Conservation (phyloP, 2,797 vertebrate species). For the Pseudochromis fuscus region DNA sequence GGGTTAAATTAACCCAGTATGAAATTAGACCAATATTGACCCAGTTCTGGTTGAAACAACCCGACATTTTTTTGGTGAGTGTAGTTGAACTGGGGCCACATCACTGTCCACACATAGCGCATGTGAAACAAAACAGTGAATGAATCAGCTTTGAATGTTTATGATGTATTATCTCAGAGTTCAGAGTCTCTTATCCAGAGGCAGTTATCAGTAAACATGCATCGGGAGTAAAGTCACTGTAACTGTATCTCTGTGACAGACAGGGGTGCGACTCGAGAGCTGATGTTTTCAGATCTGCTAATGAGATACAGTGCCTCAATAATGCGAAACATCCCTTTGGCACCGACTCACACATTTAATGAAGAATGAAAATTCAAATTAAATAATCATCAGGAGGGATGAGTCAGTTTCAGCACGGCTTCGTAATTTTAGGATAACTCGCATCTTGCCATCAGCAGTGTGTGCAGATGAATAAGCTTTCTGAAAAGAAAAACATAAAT, state of each 20-base stretch:
- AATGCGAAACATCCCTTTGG: slow-evolving; percentile 25
- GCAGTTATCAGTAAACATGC: too few relatives aligned
- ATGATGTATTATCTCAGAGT: too few relatives aligned
- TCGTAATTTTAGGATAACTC: slow-evolving; percentile 1
- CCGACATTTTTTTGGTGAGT: too few relatives aligned
- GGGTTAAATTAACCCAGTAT: too few relatives aligned
- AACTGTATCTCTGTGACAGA: slow-evolving; percentile 25
- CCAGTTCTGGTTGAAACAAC: too few relatives aligned
- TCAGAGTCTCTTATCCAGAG: too few relatives aligned
- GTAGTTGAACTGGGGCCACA: too few relatives aligned
- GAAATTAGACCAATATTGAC: too few relatives aligned
- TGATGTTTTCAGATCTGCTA: slow-evolving; percentile 35
- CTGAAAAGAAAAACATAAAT: background rate
- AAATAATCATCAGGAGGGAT: slow-evolving; percentile 21
- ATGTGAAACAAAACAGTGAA: background rate
- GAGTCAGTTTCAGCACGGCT: slow-evolving; percentile 28
- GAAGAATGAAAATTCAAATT: slow-evolving; percentile 26
- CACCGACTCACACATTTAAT: slow-evolving; percentile 37
- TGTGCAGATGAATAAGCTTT: background rate
- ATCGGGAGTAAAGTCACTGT: background rate
- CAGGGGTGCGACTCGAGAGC: background rate
- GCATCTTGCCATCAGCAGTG: background rate
- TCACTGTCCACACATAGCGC: too few relatives aligned
- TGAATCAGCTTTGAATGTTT: background rate
- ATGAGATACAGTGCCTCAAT: slow-evolving; percentile 31